Base-by-base conservation (phyloP, 2,797 vertebrate species). In the Diplodus sargus region DNA sequence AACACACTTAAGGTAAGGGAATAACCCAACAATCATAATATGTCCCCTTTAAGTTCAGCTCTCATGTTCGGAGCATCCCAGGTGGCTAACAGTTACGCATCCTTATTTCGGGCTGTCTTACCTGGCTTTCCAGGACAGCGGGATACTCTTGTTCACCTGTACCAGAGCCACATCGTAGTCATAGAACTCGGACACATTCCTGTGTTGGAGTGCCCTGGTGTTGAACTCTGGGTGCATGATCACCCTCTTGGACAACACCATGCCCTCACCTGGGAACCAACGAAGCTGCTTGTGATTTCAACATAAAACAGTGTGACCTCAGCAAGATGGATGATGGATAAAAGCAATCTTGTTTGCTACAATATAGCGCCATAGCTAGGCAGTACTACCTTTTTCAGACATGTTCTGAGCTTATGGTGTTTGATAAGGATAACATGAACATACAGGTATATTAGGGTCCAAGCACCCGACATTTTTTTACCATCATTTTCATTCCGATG, bases 81-180 rank as follows among this genome's bases (percentile, higher is more conserved):
- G 22, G 6, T 11, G 12, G 11, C 16, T 4, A 3, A 56, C 11
- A 18, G 28, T 67, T 20, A 2, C 52, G 6, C 3, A 6, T 18
- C 13, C n/a, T 30, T 43, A 18, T 28, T 11, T 23, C 16, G 0
- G 8, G 6, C 0, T 52, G 1, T 67, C 90, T 90, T 83, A 97
- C 97, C 97, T 95, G 61, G 92, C 81, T 13, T 48, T 77, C 79
- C 81, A 42, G 11, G 84, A 87, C 1, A 94, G 87, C 0, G 16
- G 73, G 53, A 97, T 90, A 45, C 74, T 92, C 0, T 13, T 15
- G 25, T 62, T 78, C 28, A 96, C 68, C 52, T 87, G 77, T 8
- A 97, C 6, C 54, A 97, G 85, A 65, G 96, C 97, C 1, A 97
- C 83, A 1, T 97, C 97, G 0, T 97, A 97, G 92, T 97, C 96